Evolutionary conservation across 2,113 vertebrate genomes (phyloP).

Genomic region (Bungarus multicinctus): DNA sequence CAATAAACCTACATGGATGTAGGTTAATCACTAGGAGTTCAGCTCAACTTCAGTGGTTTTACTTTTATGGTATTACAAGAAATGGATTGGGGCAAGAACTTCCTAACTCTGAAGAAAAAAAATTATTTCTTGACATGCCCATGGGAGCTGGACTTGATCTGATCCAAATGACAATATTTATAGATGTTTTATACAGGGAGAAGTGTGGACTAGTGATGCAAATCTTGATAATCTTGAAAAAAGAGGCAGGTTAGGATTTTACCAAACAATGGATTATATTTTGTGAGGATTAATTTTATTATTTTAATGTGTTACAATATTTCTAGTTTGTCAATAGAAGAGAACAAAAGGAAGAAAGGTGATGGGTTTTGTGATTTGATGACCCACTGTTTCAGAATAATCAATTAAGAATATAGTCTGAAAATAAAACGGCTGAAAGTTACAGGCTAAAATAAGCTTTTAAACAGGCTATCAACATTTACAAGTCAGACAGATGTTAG

Average conservation of each 20-base stretch:
- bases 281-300: accelerated
- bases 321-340: not conserved
- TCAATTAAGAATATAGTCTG: not conserved
- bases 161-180: not conserved
- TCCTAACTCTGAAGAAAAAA: not conserved
- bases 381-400: not conserved
- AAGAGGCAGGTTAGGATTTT: not conserved
- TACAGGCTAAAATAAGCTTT: not conserved
- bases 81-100: not conserved
- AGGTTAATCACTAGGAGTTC: not conserved
- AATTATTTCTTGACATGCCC: not conserved
- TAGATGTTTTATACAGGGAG: not conserved
- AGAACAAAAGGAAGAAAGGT: not conserved
- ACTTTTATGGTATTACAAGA: not conserved
- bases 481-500: slow-evolving; percentile 9
- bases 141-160: not conserved
- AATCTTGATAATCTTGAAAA: not conserved
- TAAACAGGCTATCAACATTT: not conserved
- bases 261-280: not conserved
- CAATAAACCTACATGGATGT: not conserved
- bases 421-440: not conserved
- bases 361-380: not conserved
- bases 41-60: not conserved
- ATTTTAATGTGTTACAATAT: accelerated
- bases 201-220: not conserved